Conservation (phyloP, 2,888 invertebrate species). For the Lithosia quadra region DNA sequence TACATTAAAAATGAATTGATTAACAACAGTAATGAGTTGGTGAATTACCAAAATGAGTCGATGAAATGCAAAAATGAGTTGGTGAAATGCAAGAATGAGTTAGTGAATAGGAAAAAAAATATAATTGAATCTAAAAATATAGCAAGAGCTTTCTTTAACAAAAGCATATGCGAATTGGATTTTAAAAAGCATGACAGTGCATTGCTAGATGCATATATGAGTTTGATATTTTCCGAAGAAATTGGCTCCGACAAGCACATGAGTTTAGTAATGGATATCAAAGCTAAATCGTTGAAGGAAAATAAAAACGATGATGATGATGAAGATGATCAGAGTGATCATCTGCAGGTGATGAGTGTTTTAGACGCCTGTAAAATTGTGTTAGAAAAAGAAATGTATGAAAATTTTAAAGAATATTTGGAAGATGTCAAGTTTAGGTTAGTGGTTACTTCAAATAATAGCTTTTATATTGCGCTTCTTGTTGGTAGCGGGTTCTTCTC, state of each 20-base stretch:
- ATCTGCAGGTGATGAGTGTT: slow-evolving; percentile 63
- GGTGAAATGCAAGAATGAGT: neutral
- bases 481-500: neutral
- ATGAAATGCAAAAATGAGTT: too few relatives aligned
- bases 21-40: slow-evolving; percentile 36
- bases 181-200: slow-evolving; percentile 65
- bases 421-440: slow-evolving; percentile 69
- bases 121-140: slow-evolving; percentile 66
- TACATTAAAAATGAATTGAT: slow-evolving; percentile 69
- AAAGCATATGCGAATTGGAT: slow-evolving; percentile 77
- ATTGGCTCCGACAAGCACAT: slow-evolving; percentile 70
- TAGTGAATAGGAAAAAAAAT: slow-evolving; percentile 31
- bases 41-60: slow-evolving; percentile 57
- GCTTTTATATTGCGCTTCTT: neutral
- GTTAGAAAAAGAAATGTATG: slow-evolving; percentile 58
- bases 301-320: slow-evolving; percentile 43
- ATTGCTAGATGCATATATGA: slow-evolving; percentile 69
- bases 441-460: slow-evolving; percentile 25
- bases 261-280: slow-evolving; percentile 77
- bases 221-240: slow-evolving; percentile 67
- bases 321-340: slow-evolving; percentile 38
- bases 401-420: slow-evolving; percentile 63
- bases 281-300: slow-evolving; percentile 68
- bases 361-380: slow-evolving; percentile 60
- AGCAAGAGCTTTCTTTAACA: slow-evolving; percentile 75